Evolutionary conservation across 2,888 invertebrate species (phyloP), one percentile per base, ranked within the genome.

Genomic region (Meganola albula): DNA sequence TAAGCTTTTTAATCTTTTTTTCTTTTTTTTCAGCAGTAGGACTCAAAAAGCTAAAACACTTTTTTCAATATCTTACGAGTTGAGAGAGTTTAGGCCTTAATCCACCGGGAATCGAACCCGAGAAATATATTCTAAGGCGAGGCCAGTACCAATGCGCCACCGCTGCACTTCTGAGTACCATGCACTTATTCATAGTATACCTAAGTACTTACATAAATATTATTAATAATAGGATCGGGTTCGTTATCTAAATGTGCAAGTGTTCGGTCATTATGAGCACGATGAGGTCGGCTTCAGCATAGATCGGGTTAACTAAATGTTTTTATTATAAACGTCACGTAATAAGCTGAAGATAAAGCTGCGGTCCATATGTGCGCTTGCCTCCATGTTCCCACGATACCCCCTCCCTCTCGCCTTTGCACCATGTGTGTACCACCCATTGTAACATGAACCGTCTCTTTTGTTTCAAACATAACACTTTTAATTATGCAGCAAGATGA

Each of bases 291-390:
- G n/a, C n/a, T n/a, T 56, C 63, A 60, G 58, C 52, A 57, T 62
- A 69, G 67, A 70, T 72, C 66, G 61, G 68, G 67, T 74, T 72
- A 72, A 72, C 71, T 72, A 69, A 78, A 71, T 58, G 60, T 73
- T 74, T 74, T 74, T 80, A 79, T 80, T 72, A 66, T 59, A 58
- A 57, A 58, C 67, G 66, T 69, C 74, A 70, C 65, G 55, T 74
- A 72, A 69, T 73, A 68, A 67, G 64, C 66, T n/a, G n/a, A 58
- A 69, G 76, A 79, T 79, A 78, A 83, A 83, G 80, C 83, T 85
- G 84, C 68, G 66, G 60, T 71, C 77, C 84, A 83, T 62, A 83
- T 83, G 84, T 80, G 80, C 69, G 69, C 53, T 43, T 52, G 64
- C 63, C 61, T 83, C 63, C 61, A 39, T 53, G 75, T 83, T 83